Base-by-base conservation (phyloP, 2,797 vertebrate species). In the Hemibagrus guttatus region DNA sequence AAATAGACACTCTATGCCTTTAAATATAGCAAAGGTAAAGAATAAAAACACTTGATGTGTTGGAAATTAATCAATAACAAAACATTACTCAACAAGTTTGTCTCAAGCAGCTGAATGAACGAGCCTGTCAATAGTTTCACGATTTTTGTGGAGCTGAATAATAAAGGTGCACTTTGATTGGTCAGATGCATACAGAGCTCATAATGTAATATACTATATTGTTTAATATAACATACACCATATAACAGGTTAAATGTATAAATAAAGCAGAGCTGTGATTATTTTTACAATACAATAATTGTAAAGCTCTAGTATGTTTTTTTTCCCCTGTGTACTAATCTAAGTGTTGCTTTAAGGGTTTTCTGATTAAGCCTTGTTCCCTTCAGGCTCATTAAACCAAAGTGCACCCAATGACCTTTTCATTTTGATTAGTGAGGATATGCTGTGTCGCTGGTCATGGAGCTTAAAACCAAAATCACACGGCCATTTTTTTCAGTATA, bases 331-430 rank as follows among this genome's bases (percentile, higher is more conserved):
- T 76, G 8, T 16, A 21, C n/a, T 9, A 11, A 76, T 14, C 54
- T 39, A 39, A 35, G 4, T 19, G 1, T 79, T 59, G 54, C 58
- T 59, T 79, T 58, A 39, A 23, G 19, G 28, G 9, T 79, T 59
- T 59, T 79, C n/a, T 59, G 4, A 39, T 58, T 35, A 79, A 58
- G 1, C 54, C 75, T 79, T 59, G 54, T 79, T 79, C 54, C 31
- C 54, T 79, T 79, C 31, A 79, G 54, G 28, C 76, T 79, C 76
- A 59, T 79, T 79, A 79, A 59, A 59, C 54, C 46, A 54, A 46
- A 72, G 69, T 72, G 39, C 42, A 72, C 26, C 17, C 8, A 61
- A 2, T 42, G 28, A 26, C 56, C 31, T 80, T 61, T 39, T 58
- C 17, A 35, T 31, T 80, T 26, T 80, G 21, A 42, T 49, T 59